A percentile compares a stretch with the other conserved stretches of the same genome.
Evolutionary conservation across 2,888 invertebrate species (phyloP).

Genomic region (Oegoconia quadripuncta): DNA sequence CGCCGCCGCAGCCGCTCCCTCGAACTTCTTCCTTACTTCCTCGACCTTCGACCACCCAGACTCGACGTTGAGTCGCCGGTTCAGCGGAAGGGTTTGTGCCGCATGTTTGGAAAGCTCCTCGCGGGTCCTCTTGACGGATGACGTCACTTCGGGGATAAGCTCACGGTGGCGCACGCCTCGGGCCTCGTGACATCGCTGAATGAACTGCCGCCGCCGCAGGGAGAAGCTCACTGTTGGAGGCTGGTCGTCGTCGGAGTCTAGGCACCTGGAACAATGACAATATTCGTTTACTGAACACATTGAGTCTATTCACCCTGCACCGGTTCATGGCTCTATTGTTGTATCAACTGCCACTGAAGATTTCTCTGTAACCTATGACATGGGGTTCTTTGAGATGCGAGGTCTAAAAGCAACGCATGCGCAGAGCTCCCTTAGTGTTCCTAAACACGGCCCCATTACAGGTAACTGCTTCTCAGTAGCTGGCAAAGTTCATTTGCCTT

Average conservation of each 20-base stretch:
- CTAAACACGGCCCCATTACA: no score
- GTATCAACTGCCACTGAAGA: no score
- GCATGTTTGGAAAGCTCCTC: constrained; percentile 70
- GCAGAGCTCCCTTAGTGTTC: no score
- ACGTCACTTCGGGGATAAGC: constrained; percentile 49
- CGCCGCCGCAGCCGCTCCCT: constrained; percentile 49
- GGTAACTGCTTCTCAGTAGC: no score
- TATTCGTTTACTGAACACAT: no score
- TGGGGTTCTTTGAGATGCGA: no score
- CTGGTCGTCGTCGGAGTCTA: constrained; percentile 56
- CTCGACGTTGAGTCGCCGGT: constrained; percentile 69
- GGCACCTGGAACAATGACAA: constrained; percentile 45
- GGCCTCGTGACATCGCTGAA: constrained; percentile 70
- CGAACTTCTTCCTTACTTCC: constrained; percentile 72
- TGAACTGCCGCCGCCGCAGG: constrained; percentile 65
- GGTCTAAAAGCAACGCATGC: no score
- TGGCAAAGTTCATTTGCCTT: no score
- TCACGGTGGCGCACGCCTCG: constrained; percentile 53
- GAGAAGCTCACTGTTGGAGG: constrained; percentile 50
- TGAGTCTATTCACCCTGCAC: no score
- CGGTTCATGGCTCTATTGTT: no score
- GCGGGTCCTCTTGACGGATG: constrained; percentile 44
- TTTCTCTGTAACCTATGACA: no score
- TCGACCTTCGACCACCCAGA: constrained; percentile 74
- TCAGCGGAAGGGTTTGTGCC: constrained; percentile 55